These are phyloP conservation scores for Luscinia luscinia DNA, from an alignment of 2,797 vertebrate genomes.

Conservation along the genomic window DNA sequence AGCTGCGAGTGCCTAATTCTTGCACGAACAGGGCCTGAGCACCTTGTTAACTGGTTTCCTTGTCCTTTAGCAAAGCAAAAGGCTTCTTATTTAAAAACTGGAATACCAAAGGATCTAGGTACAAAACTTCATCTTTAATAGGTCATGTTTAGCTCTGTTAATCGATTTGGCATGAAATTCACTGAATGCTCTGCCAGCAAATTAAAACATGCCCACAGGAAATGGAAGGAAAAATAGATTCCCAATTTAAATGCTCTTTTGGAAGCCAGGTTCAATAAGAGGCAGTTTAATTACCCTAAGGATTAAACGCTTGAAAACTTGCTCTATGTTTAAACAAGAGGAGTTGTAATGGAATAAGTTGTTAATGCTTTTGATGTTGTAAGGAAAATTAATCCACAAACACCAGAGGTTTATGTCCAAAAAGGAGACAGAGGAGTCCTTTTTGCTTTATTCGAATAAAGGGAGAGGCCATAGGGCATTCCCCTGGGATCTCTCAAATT, in stretches of 20 bases:
- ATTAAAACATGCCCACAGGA: background rate
- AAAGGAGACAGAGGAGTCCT: no score
- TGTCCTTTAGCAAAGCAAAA: background rate
- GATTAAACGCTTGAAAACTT: background rate
- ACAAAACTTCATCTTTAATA: no score
- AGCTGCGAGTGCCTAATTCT: background rate
- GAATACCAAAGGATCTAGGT: background rate
- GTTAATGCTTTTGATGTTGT: background rate
- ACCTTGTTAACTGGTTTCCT: background rate
- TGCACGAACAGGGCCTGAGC: background rate
- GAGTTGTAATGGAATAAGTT: background rate
- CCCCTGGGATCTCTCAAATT: no score
- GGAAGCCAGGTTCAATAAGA: background rate
- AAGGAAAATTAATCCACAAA: no score
- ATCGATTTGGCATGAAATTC: background rate
- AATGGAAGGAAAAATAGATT: background rate
- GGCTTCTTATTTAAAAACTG: no score
- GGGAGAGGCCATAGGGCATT: no score
- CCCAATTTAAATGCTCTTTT: background rate
- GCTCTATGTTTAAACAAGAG: background rate
- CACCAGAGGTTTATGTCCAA: no score
- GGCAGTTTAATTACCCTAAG: background rate
- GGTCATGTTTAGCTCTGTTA: background rate
- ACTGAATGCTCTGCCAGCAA: background rate
- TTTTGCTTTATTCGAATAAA: no score